These are phyloP conservation scores for Melinopterus prodromus DNA, from an alignment of 2,888 invertebrate species.

Conservation along the genomic window DNA sequence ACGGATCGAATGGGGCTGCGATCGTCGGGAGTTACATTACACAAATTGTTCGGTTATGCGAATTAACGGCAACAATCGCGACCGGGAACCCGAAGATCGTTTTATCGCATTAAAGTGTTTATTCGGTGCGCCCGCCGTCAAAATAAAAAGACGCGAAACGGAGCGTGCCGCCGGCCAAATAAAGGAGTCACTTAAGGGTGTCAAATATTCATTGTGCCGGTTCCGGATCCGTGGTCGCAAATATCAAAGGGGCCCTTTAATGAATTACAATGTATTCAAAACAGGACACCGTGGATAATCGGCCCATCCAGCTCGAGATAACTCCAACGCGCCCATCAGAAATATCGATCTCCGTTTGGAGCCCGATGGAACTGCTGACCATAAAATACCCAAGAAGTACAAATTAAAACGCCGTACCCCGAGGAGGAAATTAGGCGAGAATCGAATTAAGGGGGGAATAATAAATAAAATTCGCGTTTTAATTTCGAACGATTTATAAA, in stretches of 20 bases:
- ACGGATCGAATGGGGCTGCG: not conserved
- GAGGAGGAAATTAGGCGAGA: not conserved
- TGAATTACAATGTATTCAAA: constrained; percentile 4
- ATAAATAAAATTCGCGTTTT: constrained; percentile 4
- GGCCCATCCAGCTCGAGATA: too few species aligned
- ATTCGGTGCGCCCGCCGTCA: not conserved
- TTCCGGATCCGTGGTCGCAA: not conserved
- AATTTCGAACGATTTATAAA: not conserved
- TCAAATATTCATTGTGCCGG: not conserved
- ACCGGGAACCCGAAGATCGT: not conserved
- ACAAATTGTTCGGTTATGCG: not conserved
- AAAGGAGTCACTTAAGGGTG: not conserved
- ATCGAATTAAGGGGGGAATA: not conserved
- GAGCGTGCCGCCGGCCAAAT: not conserved
- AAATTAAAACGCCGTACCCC: not conserved
- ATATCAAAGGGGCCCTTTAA: not conserved
- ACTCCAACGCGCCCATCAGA: not conserved
- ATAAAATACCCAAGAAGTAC: not conserved
- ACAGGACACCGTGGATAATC: not conserved
- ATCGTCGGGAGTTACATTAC: not conserved
- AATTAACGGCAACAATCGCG: not conserved
- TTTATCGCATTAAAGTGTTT: not conserved
- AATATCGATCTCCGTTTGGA: not conserved
- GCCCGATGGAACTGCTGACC: not conserved
- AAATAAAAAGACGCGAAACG: not conserved